Conservation (phyloP, 2,113 vertebrate genomes). For the Ptilorrhoa leucosticta region DNA sequence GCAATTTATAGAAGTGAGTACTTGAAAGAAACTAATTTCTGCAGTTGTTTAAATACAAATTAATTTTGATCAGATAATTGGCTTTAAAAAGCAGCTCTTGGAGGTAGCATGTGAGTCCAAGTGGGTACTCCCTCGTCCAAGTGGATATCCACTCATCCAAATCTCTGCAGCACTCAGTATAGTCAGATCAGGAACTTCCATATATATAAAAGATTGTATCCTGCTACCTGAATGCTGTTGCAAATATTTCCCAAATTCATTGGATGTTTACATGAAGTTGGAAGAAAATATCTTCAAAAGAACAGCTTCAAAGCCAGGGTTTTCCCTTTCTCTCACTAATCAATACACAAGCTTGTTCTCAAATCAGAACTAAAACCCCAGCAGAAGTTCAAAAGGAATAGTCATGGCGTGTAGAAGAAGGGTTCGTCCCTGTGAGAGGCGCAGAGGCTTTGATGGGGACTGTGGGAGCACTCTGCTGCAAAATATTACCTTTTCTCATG, state of each 20-base stretch:
- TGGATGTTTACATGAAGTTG: not conserved
- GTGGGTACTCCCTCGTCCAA: not conserved
- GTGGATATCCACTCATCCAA: not conserved
- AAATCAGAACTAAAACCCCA: not conserved
- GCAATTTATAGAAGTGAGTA: not conserved
- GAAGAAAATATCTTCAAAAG: slow-evolving; percentile 13
- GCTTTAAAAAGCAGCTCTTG: not conserved
- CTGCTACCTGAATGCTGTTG: not conserved
- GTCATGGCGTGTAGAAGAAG: not conserved
- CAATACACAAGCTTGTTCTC: not conserved
- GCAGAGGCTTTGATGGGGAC: not conserved
- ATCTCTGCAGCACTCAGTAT: not conserved
- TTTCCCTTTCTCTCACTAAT: not conserved
- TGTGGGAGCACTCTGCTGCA: not conserved
- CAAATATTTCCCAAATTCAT: not conserved
- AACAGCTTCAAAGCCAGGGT: slow-evolving; percentile 6
- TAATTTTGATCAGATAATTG: not conserved
- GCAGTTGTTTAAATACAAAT: not conserved
- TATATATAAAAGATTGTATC: not conserved
- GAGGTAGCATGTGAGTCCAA: not conserved
- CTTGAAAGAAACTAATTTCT: not conserved
- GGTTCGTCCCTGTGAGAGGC: not conserved
- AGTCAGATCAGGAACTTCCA: not conserved
- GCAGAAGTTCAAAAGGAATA: slow-evolving; percentile 13
- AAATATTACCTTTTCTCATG: not conserved